Base-by-base conservation (phyloP, 2,797 vertebrate species). In the Bucorvus abyssinicus region DNA sequence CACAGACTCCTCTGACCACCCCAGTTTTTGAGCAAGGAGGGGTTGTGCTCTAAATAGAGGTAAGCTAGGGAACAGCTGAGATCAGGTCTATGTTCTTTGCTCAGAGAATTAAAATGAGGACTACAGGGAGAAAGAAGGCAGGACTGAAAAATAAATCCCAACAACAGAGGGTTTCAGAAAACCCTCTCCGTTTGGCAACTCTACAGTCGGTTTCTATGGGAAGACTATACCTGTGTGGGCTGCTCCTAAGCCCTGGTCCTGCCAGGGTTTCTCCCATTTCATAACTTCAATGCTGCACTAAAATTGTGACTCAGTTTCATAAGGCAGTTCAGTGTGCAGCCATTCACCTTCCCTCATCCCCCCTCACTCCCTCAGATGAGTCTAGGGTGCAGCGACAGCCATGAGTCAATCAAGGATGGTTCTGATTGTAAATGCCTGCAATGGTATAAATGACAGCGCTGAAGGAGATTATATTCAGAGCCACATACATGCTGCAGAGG, bases 401-500 rank as follows among this genome's bases (percentile, higher is more conserved):
- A 19, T 4, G 85, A 91, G 75, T 87, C 93, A 95, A 94, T 94
- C 93, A 95, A 53, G 95, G 95, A 96, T 74, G 57, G 85, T 93
- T 96, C 95, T 97, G 98, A 98, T 97, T 96, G 90, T 95, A 81
- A 93, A 96, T 79, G 94, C 61, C 68, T 89, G 90, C 67, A 64
- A 81, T 82, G 60, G 96, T 87, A 44, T 97, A 97, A 97, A 97
- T 97, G 97, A 95, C 90, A 63, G 95, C 29, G 80, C 93, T 0
- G 84, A 75, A 84, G 95, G 94, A 96, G 96, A 96, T 95, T 92
- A 92, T 95, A 97, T 94, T 96, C 97, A 96, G 89, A 90, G 94
- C 95, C 21, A 59, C 76, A 30, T 82, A 67, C 79, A 82, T 17
- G 9, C 68, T 87, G 94, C 94, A 82, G 60, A 96, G 91, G 95